Evolutionary conservation across 2,113 vertebrate genomes (phyloP), one percentile per base, ranked within the genome.

Genomic region (Condylura cristata): DNA sequence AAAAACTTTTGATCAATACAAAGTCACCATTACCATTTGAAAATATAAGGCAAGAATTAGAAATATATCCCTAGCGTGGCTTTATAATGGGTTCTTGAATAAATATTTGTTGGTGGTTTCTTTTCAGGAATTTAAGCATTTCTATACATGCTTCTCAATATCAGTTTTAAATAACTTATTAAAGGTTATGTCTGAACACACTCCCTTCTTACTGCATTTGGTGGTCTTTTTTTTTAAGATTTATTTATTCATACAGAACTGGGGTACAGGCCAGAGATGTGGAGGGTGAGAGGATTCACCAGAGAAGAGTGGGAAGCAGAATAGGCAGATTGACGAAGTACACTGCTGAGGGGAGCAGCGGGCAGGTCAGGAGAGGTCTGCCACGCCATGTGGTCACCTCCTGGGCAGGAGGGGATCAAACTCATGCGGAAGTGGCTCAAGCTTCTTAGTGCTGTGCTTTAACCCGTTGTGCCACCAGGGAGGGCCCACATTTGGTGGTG

Each of bases 111-210:
- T 60, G 28, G 22, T 83, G 14, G 11, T 76, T 86, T 90, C n/a
- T 56, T 87, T 95, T 63, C 53, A 88, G 41, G 28, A 22, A 72
- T 63, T 44, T 28, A 92, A 89, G 89, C 5, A 17, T 70, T 28
- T 92, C 13, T 79, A 86, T 63, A 65, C 30, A 71, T 39, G 44
- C 12, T 83, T 87, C 0, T 41, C 18, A 3, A 12, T 85, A 37
- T 93, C 22, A 90, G 20, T 65, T 93, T 92, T 92, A 95, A 88
- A 63, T 51, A 90, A 83, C 11, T 48, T 82, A 58, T n/a, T 70
- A 92, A 94, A 89, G 9, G 13, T 7, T 68, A 66, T 70, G 32
- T 89, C 39, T 89, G 37, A 92, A 65, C 51, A 78, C 56, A 90
- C 2, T 79, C 3, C 5, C 37, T 93, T 87, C 68, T 88, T 37